These are phyloP conservation scores for Sterrhoptilus dennistouni DNA, from an alignment of 2,113 vertebrate genomes.

Conservation along the genomic window DNA sequence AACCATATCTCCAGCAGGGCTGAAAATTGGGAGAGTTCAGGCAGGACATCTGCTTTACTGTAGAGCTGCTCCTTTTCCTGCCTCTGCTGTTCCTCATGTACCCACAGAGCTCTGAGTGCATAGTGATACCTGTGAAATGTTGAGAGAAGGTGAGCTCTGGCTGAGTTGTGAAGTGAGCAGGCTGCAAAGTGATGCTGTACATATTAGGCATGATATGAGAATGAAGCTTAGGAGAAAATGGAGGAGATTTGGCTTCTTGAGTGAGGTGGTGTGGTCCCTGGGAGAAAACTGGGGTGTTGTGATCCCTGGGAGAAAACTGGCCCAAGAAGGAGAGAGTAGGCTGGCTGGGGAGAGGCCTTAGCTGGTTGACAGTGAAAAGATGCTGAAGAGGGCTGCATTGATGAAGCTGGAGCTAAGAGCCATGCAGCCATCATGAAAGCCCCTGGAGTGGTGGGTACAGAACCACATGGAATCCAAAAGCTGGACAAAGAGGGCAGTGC, in stretches of 20 bases:
- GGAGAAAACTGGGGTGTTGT: background rate
- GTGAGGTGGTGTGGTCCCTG: background rate
- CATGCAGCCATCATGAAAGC: fast-evolving
- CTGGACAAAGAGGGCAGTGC: background rate
- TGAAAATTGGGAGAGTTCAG: background rate
- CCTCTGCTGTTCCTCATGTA: background rate
- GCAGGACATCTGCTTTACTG: background rate
- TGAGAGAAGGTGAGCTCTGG: background rate
- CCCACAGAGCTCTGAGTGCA: fast-evolving
- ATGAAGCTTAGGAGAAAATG: background rate
- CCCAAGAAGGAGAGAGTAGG: background rate
- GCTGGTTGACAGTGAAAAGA: background rate
- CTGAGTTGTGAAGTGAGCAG: background rate
- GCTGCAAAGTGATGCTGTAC: background rate
- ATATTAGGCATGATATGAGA: background rate
- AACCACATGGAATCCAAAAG: background rate
- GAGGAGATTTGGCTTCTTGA: background rate
- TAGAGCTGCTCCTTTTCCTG: background rate
- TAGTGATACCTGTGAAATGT: background rate
- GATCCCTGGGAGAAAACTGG: background rate
- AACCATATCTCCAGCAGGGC: background rate
- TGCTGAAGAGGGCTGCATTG: background rate
- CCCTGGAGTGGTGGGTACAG: background rate
- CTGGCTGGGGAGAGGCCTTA: background rate
- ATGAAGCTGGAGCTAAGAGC: background rate